Percentiles rank a stretch among this genome's conserved stretches.
Conservation (phyloP, 2,888 invertebrate genomes). For the Eupithecia subumbrata region DNA sequence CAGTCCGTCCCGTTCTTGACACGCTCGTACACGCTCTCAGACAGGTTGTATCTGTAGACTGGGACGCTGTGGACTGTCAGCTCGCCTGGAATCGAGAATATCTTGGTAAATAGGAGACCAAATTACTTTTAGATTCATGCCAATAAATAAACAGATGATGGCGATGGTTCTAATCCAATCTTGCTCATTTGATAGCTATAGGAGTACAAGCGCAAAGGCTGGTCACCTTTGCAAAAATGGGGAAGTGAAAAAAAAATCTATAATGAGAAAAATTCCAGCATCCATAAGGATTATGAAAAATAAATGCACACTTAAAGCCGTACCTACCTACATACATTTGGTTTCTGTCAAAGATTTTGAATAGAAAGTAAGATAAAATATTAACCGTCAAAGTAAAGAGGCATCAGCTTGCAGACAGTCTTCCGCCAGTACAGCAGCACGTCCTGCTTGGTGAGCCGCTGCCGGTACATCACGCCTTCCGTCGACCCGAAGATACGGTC, state of each 20-base stretch:
- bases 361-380: constrained; percentile 23
- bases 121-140: background rate
- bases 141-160: no score
- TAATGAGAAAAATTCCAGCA: no score
- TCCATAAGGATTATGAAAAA: no score
- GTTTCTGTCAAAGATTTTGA: no score
- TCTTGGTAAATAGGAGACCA: background rate
- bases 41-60: constrained; percentile 84
- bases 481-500: constrained; percentile 85
- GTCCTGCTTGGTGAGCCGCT: constrained; percentile 83
- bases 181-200: no score
- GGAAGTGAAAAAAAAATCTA: no score
- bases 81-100: constrained; percentile 61
- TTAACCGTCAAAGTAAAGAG: constrained; percentile 83
- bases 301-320: no score
- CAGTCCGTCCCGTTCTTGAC: constrained; percentile 82
- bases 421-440: constrained; percentile 87
- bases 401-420: constrained; percentile 86
- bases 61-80: constrained; percentile 73
- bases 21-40: constrained; percentile 83
- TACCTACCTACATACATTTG: no score
- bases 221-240: no score
- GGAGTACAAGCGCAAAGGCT: no score
- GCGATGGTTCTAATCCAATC: no score
- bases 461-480: constrained; percentile 87